phyloP scores from a whole-genome alignment of 2,113 vertebrate genomes.

The Brachionichthys hirsutus region DNA sequence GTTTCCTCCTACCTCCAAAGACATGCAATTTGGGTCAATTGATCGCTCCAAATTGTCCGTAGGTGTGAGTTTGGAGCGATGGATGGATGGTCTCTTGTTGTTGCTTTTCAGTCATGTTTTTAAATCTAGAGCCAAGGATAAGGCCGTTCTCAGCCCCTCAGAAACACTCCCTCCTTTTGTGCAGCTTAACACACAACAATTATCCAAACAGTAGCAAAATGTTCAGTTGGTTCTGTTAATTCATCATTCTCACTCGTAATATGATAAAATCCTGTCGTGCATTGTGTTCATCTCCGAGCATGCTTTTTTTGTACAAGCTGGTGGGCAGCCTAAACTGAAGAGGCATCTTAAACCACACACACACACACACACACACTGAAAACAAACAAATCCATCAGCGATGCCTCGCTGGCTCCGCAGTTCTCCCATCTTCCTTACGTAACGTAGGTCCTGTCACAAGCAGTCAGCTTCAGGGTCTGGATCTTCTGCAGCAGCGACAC shows the following conservation, averaged over 20 bases:
- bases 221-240: not conserved
- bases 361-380: conserved; percentile 28
- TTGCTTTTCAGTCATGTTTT: conserved; percentile 2
- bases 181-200: too few relatives aligned
- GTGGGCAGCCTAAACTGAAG: conserved; percentile 30
- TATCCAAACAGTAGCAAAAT: conserved; percentile 5
- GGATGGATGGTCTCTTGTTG: conserved; percentile 22
- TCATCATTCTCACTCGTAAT: not conserved
- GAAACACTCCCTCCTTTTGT: conserved; percentile 5
- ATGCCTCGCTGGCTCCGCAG: conserved; percentile 48
- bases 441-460: conserved; percentile 70
- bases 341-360: conserved; percentile 30
- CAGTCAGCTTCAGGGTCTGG: conserved; percentile 65
- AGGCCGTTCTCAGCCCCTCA: too few relatives aligned
- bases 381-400: conserved; percentile 65
- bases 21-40: too few relatives aligned
- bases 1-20: too few relatives aligned
- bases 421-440: conserved; percentile 60
- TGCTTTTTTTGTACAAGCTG: conserved; percentile 6
- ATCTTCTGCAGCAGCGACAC: conserved; percentile 55
- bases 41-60: too few relatives aligned
- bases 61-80: too few relatives aligned
- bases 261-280: not conserved
- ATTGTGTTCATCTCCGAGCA: not conserved
- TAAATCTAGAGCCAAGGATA: not conserved